phyloP scores from a whole-genome alignment of 2,888 invertebrate species.

The Acanthoscelides obtectus region DNA sequence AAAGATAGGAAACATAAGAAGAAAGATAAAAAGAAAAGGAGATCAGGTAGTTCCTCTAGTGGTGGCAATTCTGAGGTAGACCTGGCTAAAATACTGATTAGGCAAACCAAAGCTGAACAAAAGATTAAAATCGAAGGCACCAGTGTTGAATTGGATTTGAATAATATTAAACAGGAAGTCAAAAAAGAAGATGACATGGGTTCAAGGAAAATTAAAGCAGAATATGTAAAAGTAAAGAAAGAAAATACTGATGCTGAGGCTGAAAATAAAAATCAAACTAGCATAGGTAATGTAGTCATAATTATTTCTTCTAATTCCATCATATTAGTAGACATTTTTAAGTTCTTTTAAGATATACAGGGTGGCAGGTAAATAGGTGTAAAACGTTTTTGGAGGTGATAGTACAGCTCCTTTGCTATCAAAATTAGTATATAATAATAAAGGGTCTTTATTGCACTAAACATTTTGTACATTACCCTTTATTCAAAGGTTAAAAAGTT shows the following conservation, averaged over 20 bases:
- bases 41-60: constrained; percentile 36
- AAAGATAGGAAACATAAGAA: constrained; percentile 55
- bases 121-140: constrained; percentile 41
- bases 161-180: constrained; percentile 20
- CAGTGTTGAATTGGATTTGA: constrained; percentile 22
- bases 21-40: constrained; percentile 46
- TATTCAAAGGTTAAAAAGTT: no score
- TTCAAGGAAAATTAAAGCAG: neutral
- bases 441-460: no score
- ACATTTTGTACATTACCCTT: no score
- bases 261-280: neutral
- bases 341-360: no score
- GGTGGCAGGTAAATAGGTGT: no score
- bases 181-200: constrained; percentile 11
- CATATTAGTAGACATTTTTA: no score
- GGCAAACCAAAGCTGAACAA: constrained; percentile 36
- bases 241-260: constrained; percentile 3
- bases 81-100: constrained; percentile 40
- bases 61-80: constrained; percentile 34
- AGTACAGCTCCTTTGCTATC: no score
- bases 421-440: no score
- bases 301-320: no score
- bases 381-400: no score
- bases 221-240: constrained; percentile 10
- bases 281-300: neutral